Evolutionary conservation across 2,113 vertebrate species (phyloP), one percentile per base, ranked within the genome.

Genomic region (Ramphastos sulfuratus): DNA sequence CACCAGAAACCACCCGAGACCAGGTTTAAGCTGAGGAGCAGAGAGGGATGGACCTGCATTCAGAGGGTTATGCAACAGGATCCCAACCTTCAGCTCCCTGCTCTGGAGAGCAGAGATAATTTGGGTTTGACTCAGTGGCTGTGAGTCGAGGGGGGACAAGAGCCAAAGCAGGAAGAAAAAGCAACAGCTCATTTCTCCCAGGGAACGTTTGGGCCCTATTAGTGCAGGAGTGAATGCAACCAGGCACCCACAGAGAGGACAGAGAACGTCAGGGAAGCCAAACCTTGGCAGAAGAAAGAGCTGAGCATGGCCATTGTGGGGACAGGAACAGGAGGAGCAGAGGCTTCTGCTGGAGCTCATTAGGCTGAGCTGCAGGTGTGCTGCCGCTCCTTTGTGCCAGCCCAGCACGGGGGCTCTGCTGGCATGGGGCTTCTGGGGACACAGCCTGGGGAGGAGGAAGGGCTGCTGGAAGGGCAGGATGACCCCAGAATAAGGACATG

Each of bases 111-210:
- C 94, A 78, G 50, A 52, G 85, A 83, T 8, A 94, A 96, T 94
- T 93, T 54, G 65, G 65, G 80, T n/a, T 71, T 54, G 42, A 91
- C 85, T 52, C 70, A 19, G 39, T 27, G 52, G 72, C 79, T 91
- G 81, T 24, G 7, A 65, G 85, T 27, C 27, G 76, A 72, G 66
- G 15, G 54, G 50, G 71, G 87, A 71, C 78, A 21, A 24, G 56
- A 82, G 91, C 85, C 95, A 96, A 83, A 23, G 79, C 82, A 94
- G 94, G 93, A 93, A 92, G 81, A 79, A 74, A 89, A 63, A 77
- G 55, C 10, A 60, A 46, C 84, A 81, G 70, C 42, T 8, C 75
- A 31, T 59, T 89, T 93, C 87, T 82, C 94, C 64, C 2, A 0
- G 65, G 31, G 89, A 61, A 54, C 2, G 44, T 18, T 9, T 65